Conservation (phyloP, 2,888 invertebrate species). For the Polymixis lichenea region DNA sequence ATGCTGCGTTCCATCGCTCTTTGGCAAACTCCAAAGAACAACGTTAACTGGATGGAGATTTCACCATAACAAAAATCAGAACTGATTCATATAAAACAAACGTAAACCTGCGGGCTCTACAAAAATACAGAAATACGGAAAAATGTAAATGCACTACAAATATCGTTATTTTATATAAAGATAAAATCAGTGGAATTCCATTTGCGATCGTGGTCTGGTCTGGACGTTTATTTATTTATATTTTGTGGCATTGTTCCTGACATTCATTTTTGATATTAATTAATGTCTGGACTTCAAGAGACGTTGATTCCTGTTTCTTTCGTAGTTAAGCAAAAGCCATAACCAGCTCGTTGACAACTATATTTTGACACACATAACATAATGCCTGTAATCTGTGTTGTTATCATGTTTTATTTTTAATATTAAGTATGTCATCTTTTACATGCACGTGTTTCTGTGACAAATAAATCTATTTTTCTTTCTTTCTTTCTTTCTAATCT, state of each 20-base stretch:
- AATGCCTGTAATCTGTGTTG: too few species aligned
- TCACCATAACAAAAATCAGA: too few species aligned
- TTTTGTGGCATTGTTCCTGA: slow-evolving; percentile 6
- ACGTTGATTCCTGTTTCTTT: background rate
- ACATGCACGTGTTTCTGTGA: too few species aligned
- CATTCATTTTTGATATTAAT: slow-evolving; percentile 12
- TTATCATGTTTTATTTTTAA: too few species aligned
- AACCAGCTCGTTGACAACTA: background rate
- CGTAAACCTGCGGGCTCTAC: slow-evolving; percentile 19
- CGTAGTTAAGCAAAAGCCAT: background rate
- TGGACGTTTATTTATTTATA: too few species aligned
- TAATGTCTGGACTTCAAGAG: slow-evolving; percentile 1
- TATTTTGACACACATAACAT: background rate
- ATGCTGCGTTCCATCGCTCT: too few species aligned
- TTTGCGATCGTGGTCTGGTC: slow-evolving; percentile 15
- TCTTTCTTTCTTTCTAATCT: too few species aligned
- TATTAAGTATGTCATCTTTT: too few species aligned
- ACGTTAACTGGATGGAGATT: too few species aligned
- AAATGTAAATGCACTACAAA: slow-evolving; percentile 53
- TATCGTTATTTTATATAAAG: slow-evolving; percentile 39
- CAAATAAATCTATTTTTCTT: too few species aligned
- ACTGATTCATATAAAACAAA: slow-evolving; percentile 7
- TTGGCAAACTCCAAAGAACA: too few species aligned
- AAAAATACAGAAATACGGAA: slow-evolving; percentile 30
- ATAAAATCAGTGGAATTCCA: slow-evolving; percentile 41